A percentile compares a stretch with the other conserved stretches of the same genome.
These are phyloP conservation scores for Sapajus apella DNA, from an alignment of 2,113 vertebrate genomes.

Conservation along the genomic window DNA sequence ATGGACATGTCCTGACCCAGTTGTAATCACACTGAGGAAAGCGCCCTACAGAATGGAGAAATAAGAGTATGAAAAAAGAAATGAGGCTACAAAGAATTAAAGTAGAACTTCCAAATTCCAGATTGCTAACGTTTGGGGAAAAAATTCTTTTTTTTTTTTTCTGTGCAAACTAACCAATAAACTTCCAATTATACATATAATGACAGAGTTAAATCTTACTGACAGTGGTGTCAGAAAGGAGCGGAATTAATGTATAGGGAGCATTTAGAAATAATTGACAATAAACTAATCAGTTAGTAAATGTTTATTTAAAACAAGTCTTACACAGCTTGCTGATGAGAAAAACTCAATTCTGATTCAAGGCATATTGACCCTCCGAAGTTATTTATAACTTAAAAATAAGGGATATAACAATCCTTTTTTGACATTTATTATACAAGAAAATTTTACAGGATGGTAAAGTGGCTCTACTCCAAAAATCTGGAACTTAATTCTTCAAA, in stretches of 20 bases:
- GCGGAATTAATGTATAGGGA: not conserved
- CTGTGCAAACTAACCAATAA: not conserved
- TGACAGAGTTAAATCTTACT: not conserved
- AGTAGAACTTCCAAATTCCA: not conserved
- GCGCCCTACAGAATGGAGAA: not conserved
- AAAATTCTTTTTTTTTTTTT: constrained; percentile 10
- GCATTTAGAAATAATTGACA: not conserved
- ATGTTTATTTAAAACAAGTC: not conserved
- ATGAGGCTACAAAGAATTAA: not conserved
- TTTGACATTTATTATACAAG: not conserved
- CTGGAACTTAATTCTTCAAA: not conserved
- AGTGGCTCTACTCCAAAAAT: not conserved
- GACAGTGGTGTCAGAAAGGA: not conserved
- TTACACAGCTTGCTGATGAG: not conserved
- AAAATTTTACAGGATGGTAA: not conserved
- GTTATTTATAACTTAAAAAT: too few species aligned
- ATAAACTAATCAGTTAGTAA: not conserved
- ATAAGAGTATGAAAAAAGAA: not conserved
- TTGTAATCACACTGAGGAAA: not conserved
- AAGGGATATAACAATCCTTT: not conserved
- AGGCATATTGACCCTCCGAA: not conserved
- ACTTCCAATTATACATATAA: not conserved
- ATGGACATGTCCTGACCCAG: not conserved
- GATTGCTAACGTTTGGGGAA: not conserved
- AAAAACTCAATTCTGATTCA: not conserved